Evolutionary conservation across 2,888 invertebrate genomes (phyloP), one percentile per base, ranked within the genome.

Genomic region (Sturmia bella): DNA sequence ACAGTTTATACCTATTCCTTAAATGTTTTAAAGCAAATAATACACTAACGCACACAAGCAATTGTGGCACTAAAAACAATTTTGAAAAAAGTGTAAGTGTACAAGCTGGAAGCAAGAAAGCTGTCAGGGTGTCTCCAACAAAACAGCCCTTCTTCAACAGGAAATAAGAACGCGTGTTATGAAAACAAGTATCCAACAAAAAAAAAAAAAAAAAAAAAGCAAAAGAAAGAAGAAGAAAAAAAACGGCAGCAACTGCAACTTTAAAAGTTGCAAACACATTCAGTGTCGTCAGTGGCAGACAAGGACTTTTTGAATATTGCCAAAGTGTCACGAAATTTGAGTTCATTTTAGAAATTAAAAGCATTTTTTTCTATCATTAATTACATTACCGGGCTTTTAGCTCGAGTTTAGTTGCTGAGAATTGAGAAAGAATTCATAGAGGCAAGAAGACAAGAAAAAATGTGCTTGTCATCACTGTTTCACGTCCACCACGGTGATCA

Each of bases 121-220:
- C 9, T 12, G 50, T 50, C 21, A n/a, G 21, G 24, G 17, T 37
- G 3, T 4, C 54, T 39, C 39, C 66, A 69, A 17, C 24, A 21
- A 4, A 48, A 9, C 37, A 37, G 19, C 11, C 24, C 19, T 32
- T 32, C 27, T 37, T 9, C 11, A 59, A 52, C 77, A 77, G 81
- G 81, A 82, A 74, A 77, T 82, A 63, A 37, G 56, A 82, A 77
- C 77, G 77, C 81, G 77, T 82, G 81, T 77, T 77, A 52, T 50
- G 21, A 41, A 74, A 69, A 69, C 57, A 69, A 57, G 45, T 56
- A 41, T 72, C 63, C 68, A 68, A 11, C 37, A 41, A 64, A 12
- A 56, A 17, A 19, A 66, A 41, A 1, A 52, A 39, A 45, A 45
- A 21, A 19, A 17, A n/a, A 1, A 3, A 32, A 68, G 7, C 37